Percentiles rank a stretch among this genome's conserved stretches.
Evolutionary conservation across 2,113 vertebrate genomes (phyloP).

Genomic region (Solea senegalensis): DNA sequence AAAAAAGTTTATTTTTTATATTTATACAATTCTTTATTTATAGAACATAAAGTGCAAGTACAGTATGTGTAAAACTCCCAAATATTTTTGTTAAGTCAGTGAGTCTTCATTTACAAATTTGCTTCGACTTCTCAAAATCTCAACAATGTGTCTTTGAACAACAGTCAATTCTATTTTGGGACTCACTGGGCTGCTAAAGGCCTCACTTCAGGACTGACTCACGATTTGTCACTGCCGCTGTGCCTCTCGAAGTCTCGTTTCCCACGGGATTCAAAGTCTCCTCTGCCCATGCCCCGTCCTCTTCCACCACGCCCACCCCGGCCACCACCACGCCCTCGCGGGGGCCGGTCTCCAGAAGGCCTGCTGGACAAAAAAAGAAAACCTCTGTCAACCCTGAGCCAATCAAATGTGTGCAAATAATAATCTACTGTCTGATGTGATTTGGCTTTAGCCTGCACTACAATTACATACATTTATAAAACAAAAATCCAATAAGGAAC

Average conservation of each 20-base stretch:
- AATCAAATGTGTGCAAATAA: not conserved
- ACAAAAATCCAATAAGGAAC: too few relatives aligned
- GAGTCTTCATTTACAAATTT: not conserved
- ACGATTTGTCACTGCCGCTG: constrained; percentile 96
- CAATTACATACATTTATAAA: too few relatives aligned
- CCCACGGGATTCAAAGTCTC: constrained; percentile 96
- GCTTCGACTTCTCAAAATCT: not conserved
- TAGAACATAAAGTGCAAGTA: too few relatives aligned
- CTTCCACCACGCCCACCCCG: constrained; percentile 90
- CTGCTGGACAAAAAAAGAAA: constrained; percentile 67
- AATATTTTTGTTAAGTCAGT: not conserved
- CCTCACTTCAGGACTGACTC: constrained; percentile 73
- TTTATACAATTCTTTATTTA: too few relatives aligned
- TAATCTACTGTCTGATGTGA: too few relatives aligned
- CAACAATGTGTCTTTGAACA: not conserved
- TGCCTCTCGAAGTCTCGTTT: constrained; percentile 98
- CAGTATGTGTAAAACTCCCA: too few relatives aligned
- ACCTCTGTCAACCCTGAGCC: too few relatives aligned
- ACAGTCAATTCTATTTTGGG: not conserved
- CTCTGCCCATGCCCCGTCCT: constrained; percentile 93
- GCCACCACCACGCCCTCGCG: constrained; percentile 91
- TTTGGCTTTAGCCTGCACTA: too few relatives aligned
- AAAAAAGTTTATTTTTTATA: too few relatives aligned
- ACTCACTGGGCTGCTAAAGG: not conserved
- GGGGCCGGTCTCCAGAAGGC: constrained; percentile 89